phyloP scores from a whole-genome alignment of 1,140 invertebrate species.

The Drosophila burlai region DNA sequence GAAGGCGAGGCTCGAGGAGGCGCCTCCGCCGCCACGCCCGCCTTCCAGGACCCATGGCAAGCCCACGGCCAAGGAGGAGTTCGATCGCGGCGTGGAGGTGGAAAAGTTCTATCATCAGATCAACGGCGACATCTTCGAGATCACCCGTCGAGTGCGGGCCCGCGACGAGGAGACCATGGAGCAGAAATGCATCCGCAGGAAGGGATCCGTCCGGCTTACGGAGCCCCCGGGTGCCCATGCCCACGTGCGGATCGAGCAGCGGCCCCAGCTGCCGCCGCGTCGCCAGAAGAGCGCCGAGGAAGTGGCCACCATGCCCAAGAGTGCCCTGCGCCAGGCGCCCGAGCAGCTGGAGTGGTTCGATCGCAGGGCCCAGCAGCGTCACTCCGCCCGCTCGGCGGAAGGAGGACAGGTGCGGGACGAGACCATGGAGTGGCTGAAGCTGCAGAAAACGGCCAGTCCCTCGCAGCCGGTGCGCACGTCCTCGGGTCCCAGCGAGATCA shows the following conservation, averaged over 20 bases:
- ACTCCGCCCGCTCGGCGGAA: slow-evolving; percentile 81
- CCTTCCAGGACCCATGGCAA: slow-evolving; percentile 54
- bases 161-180: slow-evolving; percentile 81
- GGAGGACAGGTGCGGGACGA: slow-evolving; percentile 79
- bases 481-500: slow-evolving; percentile 81
- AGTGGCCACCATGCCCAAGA: slow-evolving; percentile 75
- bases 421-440: slow-evolving; percentile 80
- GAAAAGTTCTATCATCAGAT: slow-evolving; percentile 85
- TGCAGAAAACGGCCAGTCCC: slow-evolving; percentile 58
- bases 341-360: slow-evolving; percentile 83
- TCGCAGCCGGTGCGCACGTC: slow-evolving; percentile 72
- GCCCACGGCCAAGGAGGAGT: slow-evolving; percentile 76
- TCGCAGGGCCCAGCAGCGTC: slow-evolving; percentile 79
- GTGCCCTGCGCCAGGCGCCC: slow-evolving; percentile 61
- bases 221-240: slow-evolving; percentile 36
- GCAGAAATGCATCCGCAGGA: slow-evolving; percentile 75
- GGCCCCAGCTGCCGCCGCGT: slow-evolving; percentile 75
- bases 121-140: slow-evolving; percentile 84
- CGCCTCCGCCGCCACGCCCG: slow-evolving; percentile 51
- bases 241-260: slow-evolving; percentile 66
- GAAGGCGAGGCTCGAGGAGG: slow-evolving; percentile 39
- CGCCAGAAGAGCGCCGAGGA: slow-evolving; percentile 81
- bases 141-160: slow-evolving; percentile 77
- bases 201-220: slow-evolving; percentile 63
- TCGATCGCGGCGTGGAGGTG: slow-evolving; percentile 81